A percentile compares a stretch with the other conserved stretches of the same genome.
These are phyloP conservation scores for Drosophila bocki DNA, from an alignment of 1,140 invertebrate genomes.

Conservation along the genomic window DNA sequence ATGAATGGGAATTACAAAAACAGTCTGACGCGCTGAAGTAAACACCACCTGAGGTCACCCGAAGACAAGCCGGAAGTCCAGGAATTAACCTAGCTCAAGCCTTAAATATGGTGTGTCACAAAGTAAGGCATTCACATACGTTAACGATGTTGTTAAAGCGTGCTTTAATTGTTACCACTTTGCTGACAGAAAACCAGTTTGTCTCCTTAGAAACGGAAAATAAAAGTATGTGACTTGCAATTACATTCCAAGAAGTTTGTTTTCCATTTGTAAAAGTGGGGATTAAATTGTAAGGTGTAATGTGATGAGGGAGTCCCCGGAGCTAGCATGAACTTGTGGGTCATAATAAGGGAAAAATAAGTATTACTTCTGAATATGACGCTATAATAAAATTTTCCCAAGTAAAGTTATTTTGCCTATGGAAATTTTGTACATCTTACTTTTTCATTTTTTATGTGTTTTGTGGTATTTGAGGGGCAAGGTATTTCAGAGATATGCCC, in stretches of 20 bases:
- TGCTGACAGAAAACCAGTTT: slow-evolving; percentile 7
- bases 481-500: not conserved
- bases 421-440: not conserved
- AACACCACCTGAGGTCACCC: slow-evolving; percentile 22
- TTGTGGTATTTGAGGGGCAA: not conserved
- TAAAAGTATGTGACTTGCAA: slow-evolving; percentile 11
- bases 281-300: slow-evolving; percentile 1
- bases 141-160: slow-evolving; percentile 40
- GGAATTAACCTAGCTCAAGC: slow-evolving; percentile 33
- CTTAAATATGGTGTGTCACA: slow-evolving; percentile 7
- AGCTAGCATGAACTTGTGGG: not conserved
- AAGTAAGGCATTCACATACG: slow-evolving; percentile 23
- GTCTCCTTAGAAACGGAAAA: slow-evolving; percentile 24
- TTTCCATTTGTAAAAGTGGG: slow-evolving; percentile 4
- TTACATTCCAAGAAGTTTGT: slow-evolving; percentile 5
- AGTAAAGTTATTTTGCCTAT: not conserved
- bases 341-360: not conserved
- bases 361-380: not conserved
- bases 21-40: slow-evolving; percentile 5
- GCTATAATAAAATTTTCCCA: not conserved
- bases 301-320: slow-evolving; percentile 10
- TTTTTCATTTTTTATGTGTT: not conserved
- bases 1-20: slow-evolving; percentile 48
- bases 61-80: slow-evolving; percentile 47
- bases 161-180: slow-evolving; percentile 31